phyloP scores from a whole-genome alignment of 1,140 invertebrate genomes.

The Tenebrio molitor region DNA sequence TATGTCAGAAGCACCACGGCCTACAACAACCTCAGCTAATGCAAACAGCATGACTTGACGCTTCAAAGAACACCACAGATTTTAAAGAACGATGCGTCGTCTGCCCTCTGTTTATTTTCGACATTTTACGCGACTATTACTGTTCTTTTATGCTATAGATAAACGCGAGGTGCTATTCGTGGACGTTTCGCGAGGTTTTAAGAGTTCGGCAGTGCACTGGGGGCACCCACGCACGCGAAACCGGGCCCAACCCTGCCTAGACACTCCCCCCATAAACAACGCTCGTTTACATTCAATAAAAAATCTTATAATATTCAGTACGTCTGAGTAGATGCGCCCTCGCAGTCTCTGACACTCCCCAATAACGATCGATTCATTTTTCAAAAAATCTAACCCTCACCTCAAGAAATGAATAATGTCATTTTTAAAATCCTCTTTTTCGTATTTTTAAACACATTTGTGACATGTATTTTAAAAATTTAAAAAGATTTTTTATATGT shows the following conservation, averaged over 20 bases:
- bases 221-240: conserved; percentile 16
- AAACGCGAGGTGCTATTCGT: conserved; percentile 12
- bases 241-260: not conserved
- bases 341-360: too few species aligned
- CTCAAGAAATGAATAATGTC: too few species aligned
- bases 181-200: conserved; percentile 13
- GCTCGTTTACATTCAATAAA: conserved; percentile 26
- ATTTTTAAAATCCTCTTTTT: too few species aligned
- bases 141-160: conserved; percentile 25
- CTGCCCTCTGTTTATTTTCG: conserved; percentile 36
- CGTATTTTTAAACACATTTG: too few species aligned
- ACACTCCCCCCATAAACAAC: conserved; percentile 27
- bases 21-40: conserved; percentile 37
- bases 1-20: conserved; percentile 36
- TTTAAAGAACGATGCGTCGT: conserved; percentile 31
- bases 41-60: conserved; percentile 38
- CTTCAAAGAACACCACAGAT: conserved; percentile 37
- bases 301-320: not conserved
- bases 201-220: not conserved
- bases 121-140: conserved; percentile 34
- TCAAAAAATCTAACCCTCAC: too few species aligned
- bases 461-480: too few species aligned
- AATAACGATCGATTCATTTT: too few species aligned
- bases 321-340: not conserved
- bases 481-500: too few species aligned